These are phyloP conservation scores for Spodoptera litura DNA, from an alignment of 1,140 invertebrate species.

Conservation along the genomic window DNA sequence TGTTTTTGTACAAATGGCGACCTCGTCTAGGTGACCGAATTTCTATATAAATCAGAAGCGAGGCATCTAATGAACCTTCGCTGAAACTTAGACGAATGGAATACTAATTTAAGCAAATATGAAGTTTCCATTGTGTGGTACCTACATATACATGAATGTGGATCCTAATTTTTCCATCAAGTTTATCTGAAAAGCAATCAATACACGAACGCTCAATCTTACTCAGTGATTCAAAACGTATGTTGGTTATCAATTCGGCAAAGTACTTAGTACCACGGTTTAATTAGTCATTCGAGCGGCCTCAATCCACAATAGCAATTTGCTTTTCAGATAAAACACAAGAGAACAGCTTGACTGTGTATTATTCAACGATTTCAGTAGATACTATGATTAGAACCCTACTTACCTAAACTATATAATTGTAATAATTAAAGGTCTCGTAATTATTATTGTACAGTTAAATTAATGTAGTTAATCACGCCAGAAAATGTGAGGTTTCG, in stretches of 20 bases:
- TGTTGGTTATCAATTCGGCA: conserved; percentile 53
- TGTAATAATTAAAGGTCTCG: conserved; percentile 82
- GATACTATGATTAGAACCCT: conserved; percentile 71
- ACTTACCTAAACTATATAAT: conserved; percentile 73
- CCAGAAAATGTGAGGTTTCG: conserved; percentile 80
- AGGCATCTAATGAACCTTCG: conserved; percentile 57
- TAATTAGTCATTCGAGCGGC: conserved; percentile 45
- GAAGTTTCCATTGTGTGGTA: conserved; percentile 35
- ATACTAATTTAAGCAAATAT: conserved; percentile 49
- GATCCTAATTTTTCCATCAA: conserved; percentile 32
- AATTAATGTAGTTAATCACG: conserved; percentile 83
- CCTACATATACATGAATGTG: conserved; percentile 4
- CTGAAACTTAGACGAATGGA: conserved; percentile 55
- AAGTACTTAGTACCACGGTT: conserved; percentile 60
- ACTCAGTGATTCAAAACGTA: conserved; percentile 8
- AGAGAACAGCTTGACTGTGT: conserved; percentile 57
- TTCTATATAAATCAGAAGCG: conserved; percentile 74
- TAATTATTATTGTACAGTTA: conserved; percentile 85
- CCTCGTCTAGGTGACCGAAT: conserved; percentile 85
- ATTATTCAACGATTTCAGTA: conserved; percentile 67
- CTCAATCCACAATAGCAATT: conserved; percentile 35
- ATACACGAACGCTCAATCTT: conserved; percentile 5
- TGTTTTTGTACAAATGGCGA: conserved; percentile 83
- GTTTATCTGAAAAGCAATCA: conserved; percentile 58
- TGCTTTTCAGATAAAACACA: conserved; percentile 63